Percentiles rank a stretch among this genome's conserved stretches.
phyloP scores from a whole-genome alignment of 53 echinoderm and acorn worm species.

The Crossaster papposus region DNA sequence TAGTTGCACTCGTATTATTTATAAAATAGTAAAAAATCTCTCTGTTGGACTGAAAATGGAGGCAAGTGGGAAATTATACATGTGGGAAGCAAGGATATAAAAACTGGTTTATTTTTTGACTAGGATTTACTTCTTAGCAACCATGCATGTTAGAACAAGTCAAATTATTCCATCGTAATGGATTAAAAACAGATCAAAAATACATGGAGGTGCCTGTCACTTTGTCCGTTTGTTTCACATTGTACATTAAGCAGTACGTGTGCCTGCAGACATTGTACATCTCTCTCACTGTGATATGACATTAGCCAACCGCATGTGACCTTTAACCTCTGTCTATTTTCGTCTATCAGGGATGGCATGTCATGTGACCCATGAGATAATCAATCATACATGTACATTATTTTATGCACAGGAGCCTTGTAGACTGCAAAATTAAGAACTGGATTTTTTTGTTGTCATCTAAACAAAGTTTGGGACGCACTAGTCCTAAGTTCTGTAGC shows the following conservation, averaged over 20 bases:
- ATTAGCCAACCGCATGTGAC: not conserved
- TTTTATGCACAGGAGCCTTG: not conserved
- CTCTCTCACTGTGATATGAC: not conserved
- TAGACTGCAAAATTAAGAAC: not conserved
- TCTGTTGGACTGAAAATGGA: too few species aligned
- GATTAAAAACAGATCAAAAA: not conserved
- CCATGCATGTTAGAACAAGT: too few species aligned
- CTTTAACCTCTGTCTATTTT: constrained; percentile 4
- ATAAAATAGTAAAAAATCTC: too few species aligned
- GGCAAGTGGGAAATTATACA: too few species aligned
- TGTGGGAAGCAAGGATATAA: too few species aligned
- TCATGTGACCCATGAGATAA: not conserved
- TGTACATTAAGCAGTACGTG: not conserved
- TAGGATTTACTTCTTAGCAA: too few species aligned
- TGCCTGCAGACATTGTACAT: constrained; percentile 1
- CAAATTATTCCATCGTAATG: not conserved
- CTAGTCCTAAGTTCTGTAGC: too few species aligned
- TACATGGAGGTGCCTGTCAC: not conserved
- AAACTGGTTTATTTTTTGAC: too few species aligned
- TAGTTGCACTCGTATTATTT: not conserved
- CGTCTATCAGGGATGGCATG: not conserved
- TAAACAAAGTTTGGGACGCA: too few species aligned
- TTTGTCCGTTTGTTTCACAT: not conserved
- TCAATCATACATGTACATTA: not conserved
- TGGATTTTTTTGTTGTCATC: too few species aligned